Percentiles rank a stretch among this genome's conserved stretches.
Conservation (phyloP, 2,113 vertebrate species). For the Chaetops frenatus region DNA sequence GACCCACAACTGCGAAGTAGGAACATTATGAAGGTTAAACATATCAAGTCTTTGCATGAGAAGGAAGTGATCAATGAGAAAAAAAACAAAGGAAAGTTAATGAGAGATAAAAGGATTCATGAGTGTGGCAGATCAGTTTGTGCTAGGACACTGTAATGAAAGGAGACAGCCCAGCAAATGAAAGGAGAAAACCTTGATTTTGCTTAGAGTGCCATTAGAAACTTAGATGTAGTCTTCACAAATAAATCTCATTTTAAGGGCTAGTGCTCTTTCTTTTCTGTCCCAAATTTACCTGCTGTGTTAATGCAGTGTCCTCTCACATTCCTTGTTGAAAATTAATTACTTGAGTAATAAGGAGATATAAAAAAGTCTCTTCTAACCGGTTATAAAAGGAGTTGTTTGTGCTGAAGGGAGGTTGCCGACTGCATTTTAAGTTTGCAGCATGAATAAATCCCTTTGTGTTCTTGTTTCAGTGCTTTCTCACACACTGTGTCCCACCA, state of each 20-base stretch:
- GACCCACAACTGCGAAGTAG: neutral
- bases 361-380: neutral
- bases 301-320: conserved; percentile 5
- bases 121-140: neutral
- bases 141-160: conserved; percentile 44
- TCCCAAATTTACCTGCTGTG: conserved; percentile 4
- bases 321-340: conserved; percentile 6
- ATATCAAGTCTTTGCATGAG: conserved; percentile 4
- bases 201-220: neutral
- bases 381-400: neutral
- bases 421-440: conserved; percentile 42
- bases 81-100: neutral
- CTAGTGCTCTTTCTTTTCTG: neutral
- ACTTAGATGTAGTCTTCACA: conserved; percentile 15
- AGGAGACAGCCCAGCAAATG: conserved; percentile 40
- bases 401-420: neutral
- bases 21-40: conserved; percentile 51
- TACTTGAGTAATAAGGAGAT: neutral
- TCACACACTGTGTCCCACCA: neutral
- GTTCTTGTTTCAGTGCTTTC: neutral
- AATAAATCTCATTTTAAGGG: conserved; percentile 31
- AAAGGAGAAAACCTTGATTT: conserved; percentile 21
- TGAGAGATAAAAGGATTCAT: conserved; percentile 25
- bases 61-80: conserved; percentile 18
- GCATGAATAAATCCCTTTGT: conserved; percentile 50